phyloP scores from a whole-genome alignment of 2,797 vertebrate species.

The Rhinogobio ventralis region DNA sequence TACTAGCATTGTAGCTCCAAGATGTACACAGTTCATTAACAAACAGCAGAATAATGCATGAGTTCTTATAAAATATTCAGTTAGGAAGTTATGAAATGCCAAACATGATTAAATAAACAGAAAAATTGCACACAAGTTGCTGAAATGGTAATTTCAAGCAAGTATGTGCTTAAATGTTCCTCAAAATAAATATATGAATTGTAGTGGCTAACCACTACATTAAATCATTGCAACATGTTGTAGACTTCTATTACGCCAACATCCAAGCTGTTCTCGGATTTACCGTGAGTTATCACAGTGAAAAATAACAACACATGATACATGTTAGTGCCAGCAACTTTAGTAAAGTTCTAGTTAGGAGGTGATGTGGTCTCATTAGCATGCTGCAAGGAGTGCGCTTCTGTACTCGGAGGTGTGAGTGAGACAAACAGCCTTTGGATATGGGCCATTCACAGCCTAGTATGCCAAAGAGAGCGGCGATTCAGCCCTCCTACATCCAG shows the following conservation, averaged over 20 bases:
- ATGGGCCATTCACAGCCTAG: constrained; percentile 48
- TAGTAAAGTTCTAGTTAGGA: constrained; percentile 26
- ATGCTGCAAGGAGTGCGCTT: constrained; percentile 44
- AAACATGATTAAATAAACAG: constrained; percentile 24
- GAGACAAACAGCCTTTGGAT: constrained; percentile 62
- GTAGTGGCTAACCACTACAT: neutral
- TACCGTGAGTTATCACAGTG: neutral
- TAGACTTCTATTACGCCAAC: constrained; percentile 9
- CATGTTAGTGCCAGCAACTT: neutral
- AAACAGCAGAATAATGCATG: constrained; percentile 34
- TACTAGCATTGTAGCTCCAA: constrained; percentile 11
- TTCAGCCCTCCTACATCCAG: constrained; percentile 51
- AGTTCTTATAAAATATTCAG: constrained; percentile 28
- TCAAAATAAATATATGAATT: neutral
- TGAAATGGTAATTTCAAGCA: neutral
- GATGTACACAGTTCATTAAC: constrained; percentile 32
- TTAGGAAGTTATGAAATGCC: constrained; percentile 9
- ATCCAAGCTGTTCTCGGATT: constrained; percentile 18
- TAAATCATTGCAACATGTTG: neutral
- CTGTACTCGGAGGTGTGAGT: constrained; percentile 45
- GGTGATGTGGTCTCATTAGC: constrained; percentile 43
- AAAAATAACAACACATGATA: constrained; percentile 4
- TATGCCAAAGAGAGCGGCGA: constrained; percentile 41
- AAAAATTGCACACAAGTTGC: neutral
- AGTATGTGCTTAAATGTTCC: neutral